Evolutionary conservation across 2,888 invertebrate genomes (phyloP), one percentile per base, ranked within the genome.

Genomic region (Chelonus formosanus): DNA sequence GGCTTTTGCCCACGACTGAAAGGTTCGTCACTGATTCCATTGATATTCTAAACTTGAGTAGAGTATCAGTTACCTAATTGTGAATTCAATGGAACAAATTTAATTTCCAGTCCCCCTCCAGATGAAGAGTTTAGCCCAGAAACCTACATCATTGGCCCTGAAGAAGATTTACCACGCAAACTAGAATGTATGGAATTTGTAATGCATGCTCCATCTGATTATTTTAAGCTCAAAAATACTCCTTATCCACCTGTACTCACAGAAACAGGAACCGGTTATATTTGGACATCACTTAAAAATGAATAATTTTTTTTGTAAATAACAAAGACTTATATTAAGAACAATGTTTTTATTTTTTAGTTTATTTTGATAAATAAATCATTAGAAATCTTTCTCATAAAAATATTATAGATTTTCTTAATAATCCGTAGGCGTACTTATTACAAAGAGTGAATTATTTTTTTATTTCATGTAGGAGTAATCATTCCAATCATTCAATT

Each of bases 161-260:
- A 96, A 79, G 97, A 97, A 85, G 96, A 96, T 72, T 85, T 94
- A 2, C 93, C 96, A 0, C 87, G 96, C 4, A 93, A 91, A 81
- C 85, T 97, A 61, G 93, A 93, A 40, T 93, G 90, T 73, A 91
- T 97, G 91, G 92, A 95, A 78, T 97, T 96, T 85, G 90, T 96
- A 20, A 95, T 96, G 92, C 96, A 95, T 78, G 95, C 96, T 0
- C 96, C 96, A 0, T 94, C 95, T 0, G 95, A 96, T 82, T 96
- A 96, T 85, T 95, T 91, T 83, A 91, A 91, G 78, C 88, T 92
- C 5, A 89, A 88, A 73, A 90, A 88, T 71, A 90, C 90, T 8
- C 95, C 95, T 0, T 95, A 93, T 82, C 93, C 94, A 0, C 84
- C 88, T 45, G 85, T 88, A 0, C 75, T 78, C 3, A 72, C 75